A percentile compares a stretch with the other conserved stretches of the same genome.
phyloP scores from a whole-genome alignment of 2,113 vertebrate genomes.

The Serinus canaria region DNA sequence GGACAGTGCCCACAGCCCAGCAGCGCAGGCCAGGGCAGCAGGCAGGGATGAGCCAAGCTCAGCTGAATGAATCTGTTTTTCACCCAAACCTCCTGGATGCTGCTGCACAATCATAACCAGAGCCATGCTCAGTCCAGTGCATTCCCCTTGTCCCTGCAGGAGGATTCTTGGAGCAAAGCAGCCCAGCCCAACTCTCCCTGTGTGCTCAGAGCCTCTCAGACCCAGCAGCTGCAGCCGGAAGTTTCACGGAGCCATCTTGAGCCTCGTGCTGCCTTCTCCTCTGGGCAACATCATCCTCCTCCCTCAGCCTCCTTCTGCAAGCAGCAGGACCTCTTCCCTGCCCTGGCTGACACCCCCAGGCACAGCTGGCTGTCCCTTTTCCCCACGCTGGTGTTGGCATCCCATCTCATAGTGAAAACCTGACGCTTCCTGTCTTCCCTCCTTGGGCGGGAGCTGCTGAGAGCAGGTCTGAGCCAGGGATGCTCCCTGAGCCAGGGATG shows the following conservation, averaged over 20 bases:
- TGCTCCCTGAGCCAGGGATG: background rate
- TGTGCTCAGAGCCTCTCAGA: background rate
- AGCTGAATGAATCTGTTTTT: fast-evolving
- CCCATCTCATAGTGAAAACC: background rate
- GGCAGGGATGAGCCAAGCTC: background rate
- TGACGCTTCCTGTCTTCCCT: background rate
- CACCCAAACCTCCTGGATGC: background rate
- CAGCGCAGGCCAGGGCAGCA: background rate
- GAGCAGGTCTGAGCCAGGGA: background rate
- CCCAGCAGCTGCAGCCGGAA: background rate
- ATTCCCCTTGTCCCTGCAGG: fast-evolving
- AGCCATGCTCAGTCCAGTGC: fast-evolving
- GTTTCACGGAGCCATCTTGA: conserved; percentile 1
- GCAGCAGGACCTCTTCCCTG: background rate
- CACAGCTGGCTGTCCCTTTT: background rate
- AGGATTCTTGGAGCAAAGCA: background rate
- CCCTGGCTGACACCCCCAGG: background rate
- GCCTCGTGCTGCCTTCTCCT: background rate
- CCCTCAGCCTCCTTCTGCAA: fast-evolving
- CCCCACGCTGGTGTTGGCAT: background rate
- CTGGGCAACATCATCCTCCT: background rate
- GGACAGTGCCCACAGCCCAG: background rate
- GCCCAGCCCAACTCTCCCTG: background rate
- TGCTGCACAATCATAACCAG: fast-evolving
- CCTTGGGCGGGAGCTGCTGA: background rate